Evolutionary conservation across 1,140 invertebrate genomes (phyloP).

Genomic region (Panulirus ornatus): DNA sequence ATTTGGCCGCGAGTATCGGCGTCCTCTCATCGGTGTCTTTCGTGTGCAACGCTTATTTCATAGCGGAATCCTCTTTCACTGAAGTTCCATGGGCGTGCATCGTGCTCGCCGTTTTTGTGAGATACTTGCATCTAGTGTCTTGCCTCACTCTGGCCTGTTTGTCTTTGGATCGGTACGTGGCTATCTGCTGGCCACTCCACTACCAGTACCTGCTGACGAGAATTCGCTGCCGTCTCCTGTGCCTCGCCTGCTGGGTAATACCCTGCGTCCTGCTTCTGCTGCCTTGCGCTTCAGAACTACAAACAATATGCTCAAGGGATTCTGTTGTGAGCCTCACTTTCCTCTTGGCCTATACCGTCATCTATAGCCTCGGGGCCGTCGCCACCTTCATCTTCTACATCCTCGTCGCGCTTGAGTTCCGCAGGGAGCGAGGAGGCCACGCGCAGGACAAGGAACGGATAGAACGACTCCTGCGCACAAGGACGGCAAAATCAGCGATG

Average conservation of each 20-base stretch:
- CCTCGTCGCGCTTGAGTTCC: constrained; percentile 52
- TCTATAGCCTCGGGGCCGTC: constrained; percentile 31
- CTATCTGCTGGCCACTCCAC: constrained; percentile 61
- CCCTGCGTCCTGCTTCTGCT: constrained; percentile 19
- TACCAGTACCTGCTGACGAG: constrained; percentile 45
- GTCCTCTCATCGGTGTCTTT: neutral
- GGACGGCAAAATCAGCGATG: neutral
- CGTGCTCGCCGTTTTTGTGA: neutral
- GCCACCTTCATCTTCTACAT: constrained; percentile 36
- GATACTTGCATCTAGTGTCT: neutral
- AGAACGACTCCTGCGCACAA: neutral
- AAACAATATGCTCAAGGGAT: neutral
- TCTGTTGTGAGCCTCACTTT: neutral
- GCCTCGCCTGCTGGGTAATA: constrained; percentile 19
- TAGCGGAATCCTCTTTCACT: neutral
- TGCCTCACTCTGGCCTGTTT: constrained; percentile 27
- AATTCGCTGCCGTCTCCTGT: neutral
- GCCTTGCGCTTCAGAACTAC: neutral
- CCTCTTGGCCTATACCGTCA: constrained; percentile 38
- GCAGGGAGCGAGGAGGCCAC: neutral
- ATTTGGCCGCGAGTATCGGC: neutral
- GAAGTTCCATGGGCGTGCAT: neutral
- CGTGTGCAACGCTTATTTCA: neutral
- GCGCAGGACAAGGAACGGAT: neutral
- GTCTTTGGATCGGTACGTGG: constrained; percentile 53